Percentiles rank a stretch among this genome's conserved stretches.
These are phyloP conservation scores for Chiloscyllium plagiosum DNA, from an alignment of 2,113 vertebrate genomes.

Conservation along the genomic window DNA sequence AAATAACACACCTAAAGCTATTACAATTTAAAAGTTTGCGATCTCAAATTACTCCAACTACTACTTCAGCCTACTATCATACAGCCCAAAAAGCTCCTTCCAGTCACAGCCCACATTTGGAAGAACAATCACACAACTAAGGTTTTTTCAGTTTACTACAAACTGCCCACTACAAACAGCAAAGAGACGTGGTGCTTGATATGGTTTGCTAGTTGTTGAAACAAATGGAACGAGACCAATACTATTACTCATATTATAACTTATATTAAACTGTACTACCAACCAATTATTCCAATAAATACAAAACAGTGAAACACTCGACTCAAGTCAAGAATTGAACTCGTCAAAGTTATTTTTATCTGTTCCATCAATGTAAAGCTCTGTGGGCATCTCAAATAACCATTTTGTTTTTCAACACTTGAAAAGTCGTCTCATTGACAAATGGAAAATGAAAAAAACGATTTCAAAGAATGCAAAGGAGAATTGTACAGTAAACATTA, in stretches of 20 bases:
- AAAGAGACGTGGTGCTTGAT: no score
- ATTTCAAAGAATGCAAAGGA: not conserved
- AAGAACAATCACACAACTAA: not conserved
- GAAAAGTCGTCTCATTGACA: not conserved
- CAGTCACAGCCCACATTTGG: not conserved
- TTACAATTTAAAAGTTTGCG: not conserved
- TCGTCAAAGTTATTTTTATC: not conserved
- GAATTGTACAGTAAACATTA: not conserved
- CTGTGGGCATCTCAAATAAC: not conserved
- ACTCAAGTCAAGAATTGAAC: not conserved
- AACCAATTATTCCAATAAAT: not conserved
- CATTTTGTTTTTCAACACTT: not conserved
- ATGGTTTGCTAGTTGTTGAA: no score
- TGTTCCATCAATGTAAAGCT: not conserved
- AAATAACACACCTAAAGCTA: not conserved
- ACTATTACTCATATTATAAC: no score
- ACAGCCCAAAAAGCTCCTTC: not conserved
- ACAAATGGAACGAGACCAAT: no score
- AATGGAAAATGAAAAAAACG: not conserved
- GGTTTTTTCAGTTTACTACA: not conserved
- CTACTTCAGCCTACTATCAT: not conserved
- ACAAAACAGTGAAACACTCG: not conserved
- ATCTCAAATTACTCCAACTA: not conserved
- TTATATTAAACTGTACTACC: no score
- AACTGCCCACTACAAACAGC: no score